Conservation (phyloP, 2,113 vertebrate species). For the Quiscalus mexicanus region DNA sequence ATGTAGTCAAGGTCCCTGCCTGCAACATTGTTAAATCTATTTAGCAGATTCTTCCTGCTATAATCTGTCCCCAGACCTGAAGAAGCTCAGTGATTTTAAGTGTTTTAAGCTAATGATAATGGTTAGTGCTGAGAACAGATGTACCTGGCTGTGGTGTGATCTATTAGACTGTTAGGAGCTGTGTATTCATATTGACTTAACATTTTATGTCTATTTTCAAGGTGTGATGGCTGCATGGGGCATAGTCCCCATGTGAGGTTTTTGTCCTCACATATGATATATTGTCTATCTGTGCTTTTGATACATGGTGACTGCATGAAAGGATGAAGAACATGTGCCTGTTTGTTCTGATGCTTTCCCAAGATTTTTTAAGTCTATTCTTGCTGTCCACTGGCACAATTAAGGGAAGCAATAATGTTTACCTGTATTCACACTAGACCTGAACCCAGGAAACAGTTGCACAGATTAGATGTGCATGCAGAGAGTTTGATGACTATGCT, state of each 20-base stretch:
- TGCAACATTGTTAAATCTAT: conserved; percentile 77
- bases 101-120: conserved; percentile 84
- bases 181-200: conserved; percentile 77
- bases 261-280: conserved; percentile 63
- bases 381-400: not conserved
- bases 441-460: not conserved
- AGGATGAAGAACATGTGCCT: conserved; percentile 12
- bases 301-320: conserved; percentile 39
- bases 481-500: not conserved
- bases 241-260: conserved; percentile 50
- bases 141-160: conserved; percentile 81
- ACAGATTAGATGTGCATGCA: not conserved
- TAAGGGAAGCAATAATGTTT: not conserved
- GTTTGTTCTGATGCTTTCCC: conserved; percentile 29
- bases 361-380: not conserved
- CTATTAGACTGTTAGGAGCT: conserved; percentile 78
- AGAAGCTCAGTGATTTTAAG: conserved; percentile 79
- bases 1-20: conserved; percentile 73
- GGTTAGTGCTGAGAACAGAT: conserved; percentile 83
- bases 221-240: conserved; percentile 76
- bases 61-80: conserved; percentile 83
- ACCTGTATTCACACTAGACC: not conserved
- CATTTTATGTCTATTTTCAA: conserved; percentile 78
- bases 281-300: conserved; percentile 57
- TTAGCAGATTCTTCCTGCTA: conserved; percentile 80